phyloP scores from a whole-genome alignment of 1,140 invertebrate species.

The Sarcophaga peregrina region DNA sequence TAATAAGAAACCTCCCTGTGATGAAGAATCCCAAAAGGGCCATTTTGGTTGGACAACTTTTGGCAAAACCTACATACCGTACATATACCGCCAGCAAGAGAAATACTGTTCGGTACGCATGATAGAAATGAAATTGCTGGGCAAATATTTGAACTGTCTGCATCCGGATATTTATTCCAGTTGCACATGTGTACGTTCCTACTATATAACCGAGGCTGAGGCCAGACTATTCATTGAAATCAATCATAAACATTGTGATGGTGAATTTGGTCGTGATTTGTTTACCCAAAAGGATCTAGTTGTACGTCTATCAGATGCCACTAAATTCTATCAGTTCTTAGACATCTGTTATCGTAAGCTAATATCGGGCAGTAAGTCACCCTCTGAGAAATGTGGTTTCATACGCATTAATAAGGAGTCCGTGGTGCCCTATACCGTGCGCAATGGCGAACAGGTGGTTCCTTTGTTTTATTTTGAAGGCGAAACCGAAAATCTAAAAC shows the following conservation, averaged over 20 bases:
- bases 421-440: conserved; percentile 91
- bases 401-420: conserved; percentile 94
- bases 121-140: conserved; percentile 88
- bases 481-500: conserved; percentile 88
- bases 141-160: conserved; percentile 84
- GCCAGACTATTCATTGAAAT: conserved; percentile 92
- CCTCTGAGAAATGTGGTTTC: conserved; percentile 88
- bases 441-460: conserved; percentile 86
- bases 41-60: conserved; percentile 90
- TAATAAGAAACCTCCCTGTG: conserved; percentile 68
- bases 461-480: conserved; percentile 95
- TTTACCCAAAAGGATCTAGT: conserved; percentile 92
- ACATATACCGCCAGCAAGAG: conserved; percentile 83
- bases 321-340: conserved; percentile 90
- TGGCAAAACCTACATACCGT: conserved; percentile 87
- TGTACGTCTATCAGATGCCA: conserved; percentile 85
- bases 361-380: conserved; percentile 73
- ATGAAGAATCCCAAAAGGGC: conserved; percentile 84
- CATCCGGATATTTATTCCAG: conserved; percentile 84
- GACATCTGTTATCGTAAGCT: conserved; percentile 89
- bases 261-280: conserved; percentile 87
- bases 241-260: conserved; percentile 91
- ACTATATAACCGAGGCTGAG: conserved; percentile 92
- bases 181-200: conserved; percentile 91
- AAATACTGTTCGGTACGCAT: conserved; percentile 92